Base-by-base conservation (phyloP, 2,797 vertebrate genomes). In the Gastrophryne carolinensis region DNA sequence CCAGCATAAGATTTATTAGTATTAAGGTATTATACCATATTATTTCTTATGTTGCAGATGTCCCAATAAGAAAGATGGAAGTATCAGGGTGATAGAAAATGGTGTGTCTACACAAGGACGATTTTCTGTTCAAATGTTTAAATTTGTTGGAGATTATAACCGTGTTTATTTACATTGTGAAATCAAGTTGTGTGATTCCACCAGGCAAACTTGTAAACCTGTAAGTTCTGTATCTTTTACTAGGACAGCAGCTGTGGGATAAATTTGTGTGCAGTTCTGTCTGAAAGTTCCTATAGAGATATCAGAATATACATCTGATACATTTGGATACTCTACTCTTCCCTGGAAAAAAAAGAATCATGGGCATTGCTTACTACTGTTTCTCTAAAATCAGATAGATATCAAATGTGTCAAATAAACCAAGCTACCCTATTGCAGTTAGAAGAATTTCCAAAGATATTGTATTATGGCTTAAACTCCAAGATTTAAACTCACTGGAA, bases 81-180 rank as follows among this genome's bases (percentile, higher is more conserved):
- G 17, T 13, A 39, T 68, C 32, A 54, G 15, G 11, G 50, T 68
- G 30, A 15, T 37, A 13, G 19, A 68, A 12, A 68, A 68, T 29
- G 65, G 65, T 9, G 65, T 35, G 1, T 68, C 65, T 15, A 6
- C 3, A 5, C 49, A 17, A 68, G 47, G 65, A 27, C 47, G 29
- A 4, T 68, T 68, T 35, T 68, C 50, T 53, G 9, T 68, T 23
- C 32, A 68, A 15, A 54, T 68, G 30, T 68, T 68, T 34, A 39
- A 26, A 37, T 54, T 68, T 39, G 49, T 54, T 68, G 65, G 15
- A 39, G 44, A 57, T n/a, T 44, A 60, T 15, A n/a, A 23, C 12
- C 27, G 11, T 4, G 54, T 71, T 30, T 71, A 58, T 17, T 34
- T 71, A 41, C 56, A 71, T 49, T 71, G 68, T 60, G 68, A 71